A percentile compares a stretch with the other conserved stretches of the same genome.
Conservation (phyloP, 2,797 vertebrate species). For the Bradypus variegatus region DNA sequence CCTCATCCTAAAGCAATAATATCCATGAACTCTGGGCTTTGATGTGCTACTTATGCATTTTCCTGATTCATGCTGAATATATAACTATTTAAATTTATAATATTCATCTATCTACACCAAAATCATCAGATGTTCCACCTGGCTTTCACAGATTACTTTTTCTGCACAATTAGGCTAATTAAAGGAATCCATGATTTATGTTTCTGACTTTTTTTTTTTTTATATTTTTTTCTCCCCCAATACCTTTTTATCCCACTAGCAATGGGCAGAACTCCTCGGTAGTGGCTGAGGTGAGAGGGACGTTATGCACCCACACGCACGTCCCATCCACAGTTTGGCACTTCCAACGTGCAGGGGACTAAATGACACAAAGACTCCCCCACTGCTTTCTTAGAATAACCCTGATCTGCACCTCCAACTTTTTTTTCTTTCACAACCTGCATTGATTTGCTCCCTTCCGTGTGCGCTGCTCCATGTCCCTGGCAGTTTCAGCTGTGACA, state of each 20-base stretch:
- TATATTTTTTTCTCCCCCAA: no score
- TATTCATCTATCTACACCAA: neutral
- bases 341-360: neutral
- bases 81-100: neutral
- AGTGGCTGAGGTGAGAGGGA: neutral
- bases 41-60: neutral
- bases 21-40: neutral
- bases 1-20: neutral
- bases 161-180: neutral
- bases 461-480: slow-evolving; percentile 49
- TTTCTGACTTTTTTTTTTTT: neutral
- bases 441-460: slow-evolving; percentile 20
- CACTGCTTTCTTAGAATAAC: slow-evolving; percentile 51
- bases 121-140: neutral
- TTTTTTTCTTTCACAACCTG: slow-evolving; percentile 30
- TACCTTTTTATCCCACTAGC: neutral
- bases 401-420: slow-evolving; percentile 31
- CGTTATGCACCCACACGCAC: no score
- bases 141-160: neutral
- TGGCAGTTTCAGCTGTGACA: neutral
- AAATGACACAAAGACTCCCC: neutral
- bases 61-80: neutral
- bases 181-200: neutral
- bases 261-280: neutral
- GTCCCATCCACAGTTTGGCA: neutral